These are phyloP conservation scores for Epizoanthus ramosus DNA, from an alignment of 92 coral and sea anemone genomes.

Conservation along the genomic window DNA sequence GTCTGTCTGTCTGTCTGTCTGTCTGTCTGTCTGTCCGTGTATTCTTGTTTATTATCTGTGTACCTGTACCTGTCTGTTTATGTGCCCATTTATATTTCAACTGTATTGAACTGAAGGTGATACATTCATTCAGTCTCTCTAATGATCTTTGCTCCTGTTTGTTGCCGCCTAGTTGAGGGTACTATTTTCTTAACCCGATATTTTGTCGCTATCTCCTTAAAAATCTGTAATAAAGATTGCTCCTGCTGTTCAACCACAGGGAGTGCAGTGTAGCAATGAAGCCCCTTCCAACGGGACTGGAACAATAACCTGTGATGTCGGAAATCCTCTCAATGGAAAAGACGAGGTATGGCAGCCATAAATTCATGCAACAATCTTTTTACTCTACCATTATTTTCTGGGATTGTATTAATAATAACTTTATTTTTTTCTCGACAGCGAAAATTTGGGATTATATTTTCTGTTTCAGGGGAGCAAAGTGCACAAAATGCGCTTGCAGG, in stretches of 20 bases:
- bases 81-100: no score
- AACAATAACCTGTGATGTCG: slow-evolving; percentile 41
- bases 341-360: slow-evolving; percentile 15
- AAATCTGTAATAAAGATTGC: neutral
- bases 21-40: no score
- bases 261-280: slow-evolving; percentile 53
- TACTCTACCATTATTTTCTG: neutral
- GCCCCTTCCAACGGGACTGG: slow-evolving; percentile 43
- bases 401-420: neutral
- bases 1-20: no score
- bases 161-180: no score
- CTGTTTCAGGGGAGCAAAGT: slow-evolving; percentile 30
- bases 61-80: no score
- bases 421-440: neutral
- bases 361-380: neutral
- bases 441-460: slow-evolving; percentile 13
- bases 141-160: no score
- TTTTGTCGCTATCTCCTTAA: no score
- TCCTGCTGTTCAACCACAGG: slow-evolving; percentile 43
- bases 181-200: no score
- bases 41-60: no score
- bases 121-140: no score
- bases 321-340: slow-evolving; percentile 30
- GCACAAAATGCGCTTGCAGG: slow-evolving; percentile 35
- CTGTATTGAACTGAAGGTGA: no score